A percentile compares a stretch with the other conserved stretches of the same genome.
phyloP scores from a whole-genome alignment of 2,113 vertebrate species.

The Eulemur macaco region DNA sequence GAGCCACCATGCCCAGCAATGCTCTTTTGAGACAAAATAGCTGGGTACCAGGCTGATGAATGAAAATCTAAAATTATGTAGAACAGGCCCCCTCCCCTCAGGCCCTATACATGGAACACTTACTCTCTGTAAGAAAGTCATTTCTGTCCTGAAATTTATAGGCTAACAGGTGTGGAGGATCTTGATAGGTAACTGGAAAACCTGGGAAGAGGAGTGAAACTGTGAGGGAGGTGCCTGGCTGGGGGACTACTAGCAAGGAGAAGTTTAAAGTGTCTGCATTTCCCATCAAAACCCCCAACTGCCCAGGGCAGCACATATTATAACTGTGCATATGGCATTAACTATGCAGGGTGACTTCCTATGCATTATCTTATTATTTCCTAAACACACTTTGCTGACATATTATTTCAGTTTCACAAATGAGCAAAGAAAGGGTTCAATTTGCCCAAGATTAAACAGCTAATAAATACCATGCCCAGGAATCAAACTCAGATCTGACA shows the following conservation, averaged over 20 bases:
- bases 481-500: not conserved
- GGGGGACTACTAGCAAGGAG: not conserved
- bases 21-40: not conserved
- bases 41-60: not conserved
- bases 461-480: not conserved
- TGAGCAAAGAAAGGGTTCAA: not conserved
- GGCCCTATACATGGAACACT: not conserved
- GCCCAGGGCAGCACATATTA: not conserved
- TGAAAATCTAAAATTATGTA: not conserved
- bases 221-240: not conserved
- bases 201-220: not conserved
- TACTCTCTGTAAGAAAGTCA: not conserved
- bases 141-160: not conserved
- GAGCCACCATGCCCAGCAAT: not conserved
- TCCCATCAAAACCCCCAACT: not conserved
- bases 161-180: not conserved
- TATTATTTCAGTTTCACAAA: constrained; percentile 36
- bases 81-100: not conserved
- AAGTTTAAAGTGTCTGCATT: not conserved
- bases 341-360: not conserved
- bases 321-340: no score
- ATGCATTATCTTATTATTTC: not conserved
- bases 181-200: not conserved
- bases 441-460: not conserved
- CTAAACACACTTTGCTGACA: not conserved